These are phyloP conservation scores for Caenorhabditis sp. DNA, from an alignment of 2,888 invertebrate species.

Conservation along the genomic window DNA sequence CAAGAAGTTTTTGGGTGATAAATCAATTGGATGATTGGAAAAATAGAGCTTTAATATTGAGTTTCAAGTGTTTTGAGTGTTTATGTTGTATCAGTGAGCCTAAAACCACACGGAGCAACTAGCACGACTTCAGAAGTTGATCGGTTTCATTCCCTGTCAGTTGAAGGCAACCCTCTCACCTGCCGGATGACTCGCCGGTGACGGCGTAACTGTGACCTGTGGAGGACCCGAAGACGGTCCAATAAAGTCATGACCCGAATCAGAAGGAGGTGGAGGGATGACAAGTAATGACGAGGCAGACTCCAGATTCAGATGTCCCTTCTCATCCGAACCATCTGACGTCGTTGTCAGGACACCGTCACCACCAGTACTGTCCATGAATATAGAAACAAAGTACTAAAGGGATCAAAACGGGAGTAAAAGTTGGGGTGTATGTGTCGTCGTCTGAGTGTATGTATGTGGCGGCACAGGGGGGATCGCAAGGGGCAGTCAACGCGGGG, in stretches of 20 bases:
- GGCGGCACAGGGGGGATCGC: constrained; percentile 22
- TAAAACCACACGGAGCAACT: no score
- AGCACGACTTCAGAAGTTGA: no score
- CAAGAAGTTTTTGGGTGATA: not conserved
- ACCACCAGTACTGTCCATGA: constrained; percentile 20
- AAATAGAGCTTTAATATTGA: no score
- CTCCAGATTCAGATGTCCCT: constrained; percentile 29
- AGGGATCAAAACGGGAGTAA: constrained; percentile 25
- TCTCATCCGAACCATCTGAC: constrained; percentile 22
- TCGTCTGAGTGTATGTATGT: constrained; percentile 40
- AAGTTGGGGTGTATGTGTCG: constrained; percentile 45
- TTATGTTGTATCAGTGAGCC: no score
- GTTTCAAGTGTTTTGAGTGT: no score
- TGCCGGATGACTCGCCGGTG: constrained; percentile 14
- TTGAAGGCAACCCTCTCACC: constrained; percentile 15
- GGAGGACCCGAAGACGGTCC: constrained; percentile 49
- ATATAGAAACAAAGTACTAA: constrained; percentile 19
- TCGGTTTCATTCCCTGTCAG: not conserved
- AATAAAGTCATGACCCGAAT: constrained; percentile 36
- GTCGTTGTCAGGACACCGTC: not conserved
- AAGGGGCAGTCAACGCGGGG: constrained; percentile 21
- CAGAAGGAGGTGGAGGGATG: constrained; percentile 35
- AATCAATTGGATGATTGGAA: not conserved
- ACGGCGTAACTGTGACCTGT: constrained; percentile 42
- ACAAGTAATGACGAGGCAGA: not conserved